Percentiles rank a stretch among this genome's conserved stretches.
These are phyloP conservation scores for Tiaroga cobitis DNA, from an alignment of 2,797 vertebrate genomes.

Conservation along the genomic window DNA sequence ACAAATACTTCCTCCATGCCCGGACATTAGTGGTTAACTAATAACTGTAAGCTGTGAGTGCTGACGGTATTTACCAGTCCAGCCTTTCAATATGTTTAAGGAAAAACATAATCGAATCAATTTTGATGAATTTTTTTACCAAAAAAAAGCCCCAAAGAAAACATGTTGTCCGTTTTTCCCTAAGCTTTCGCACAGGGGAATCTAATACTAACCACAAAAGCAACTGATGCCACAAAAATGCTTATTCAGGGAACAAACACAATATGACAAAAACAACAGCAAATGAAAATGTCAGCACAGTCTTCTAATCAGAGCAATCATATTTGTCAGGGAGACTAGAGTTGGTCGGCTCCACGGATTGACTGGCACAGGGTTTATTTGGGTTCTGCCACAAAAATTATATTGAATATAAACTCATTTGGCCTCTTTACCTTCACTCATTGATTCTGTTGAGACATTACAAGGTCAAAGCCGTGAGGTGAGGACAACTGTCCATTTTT, in stretches of 20 bases:
- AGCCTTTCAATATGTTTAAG: conserved; percentile 19
- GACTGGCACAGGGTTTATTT: not conserved
- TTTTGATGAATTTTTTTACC: not conserved
- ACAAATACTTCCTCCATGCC: conserved; percentile 41
- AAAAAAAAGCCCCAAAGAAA: not conserved
- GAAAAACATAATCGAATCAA: conserved; percentile 35
- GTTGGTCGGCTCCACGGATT: not conserved
- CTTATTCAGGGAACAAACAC: conserved; percentile 27
- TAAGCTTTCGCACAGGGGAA: conserved; percentile 1
- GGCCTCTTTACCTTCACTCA: not conserved
- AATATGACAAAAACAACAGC: conserved; percentile 25
- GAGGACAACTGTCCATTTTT: too few species aligned
- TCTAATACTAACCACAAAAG: conserved; percentile 19
- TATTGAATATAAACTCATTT: not conserved
- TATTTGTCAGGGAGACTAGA: not conserved
- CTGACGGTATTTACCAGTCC: conserved; percentile 32
- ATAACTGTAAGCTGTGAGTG: conserved; percentile 33
- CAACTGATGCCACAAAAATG: conserved; percentile 24
- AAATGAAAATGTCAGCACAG: conserved; percentile 40
- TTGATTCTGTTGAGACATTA: not conserved
- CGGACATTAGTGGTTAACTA: conserved; percentile 47
- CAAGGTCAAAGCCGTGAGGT: not conserved
- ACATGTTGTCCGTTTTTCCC: conserved; percentile 15
- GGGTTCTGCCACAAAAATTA: conserved; percentile 23
- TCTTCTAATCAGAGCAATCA: conserved; percentile 9